A percentile compares a stretch with the other conserved stretches of the same genome.
phyloP scores from a whole-genome alignment of 2,888 invertebrate genomes.

The Hydroisotoma schaefferi region DNA sequence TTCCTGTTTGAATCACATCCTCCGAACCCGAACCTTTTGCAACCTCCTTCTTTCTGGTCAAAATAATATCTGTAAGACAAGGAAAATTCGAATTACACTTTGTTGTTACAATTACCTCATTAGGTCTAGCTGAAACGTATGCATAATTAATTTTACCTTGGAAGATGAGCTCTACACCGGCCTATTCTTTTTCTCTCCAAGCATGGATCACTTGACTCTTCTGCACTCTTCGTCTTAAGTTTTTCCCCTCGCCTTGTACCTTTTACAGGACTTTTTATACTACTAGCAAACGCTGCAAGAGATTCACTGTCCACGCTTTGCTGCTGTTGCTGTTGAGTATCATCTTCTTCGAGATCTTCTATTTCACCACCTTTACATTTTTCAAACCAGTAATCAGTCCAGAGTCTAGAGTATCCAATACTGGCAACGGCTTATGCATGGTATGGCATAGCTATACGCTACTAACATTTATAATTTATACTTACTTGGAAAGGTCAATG shows the following conservation, averaged over 20 bases:
- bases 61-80: constrained; percentile 24
- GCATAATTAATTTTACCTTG: constrained; percentile 23
- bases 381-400: too few relatives aligned
- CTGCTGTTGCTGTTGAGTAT: constrained; percentile 29
- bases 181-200: constrained; percentile 28
- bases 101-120: constrained; percentile 20
- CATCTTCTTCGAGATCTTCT: constrained; percentile 23
- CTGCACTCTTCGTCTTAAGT: constrained; percentile 11
- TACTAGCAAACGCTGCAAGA: constrained; percentile 29
- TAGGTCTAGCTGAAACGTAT: constrained; percentile 1
- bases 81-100: constrained; percentile 2
- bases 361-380: not conserved
- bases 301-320: constrained; percentile 26
- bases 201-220: constrained; percentile 31
- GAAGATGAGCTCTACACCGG: constrained; percentile 33
- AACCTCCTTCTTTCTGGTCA: constrained; percentile 29
- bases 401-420: too few relatives aligned
- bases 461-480: too few relatives aligned
- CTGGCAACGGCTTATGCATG: too few relatives aligned
- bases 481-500: too few relatives aligned
- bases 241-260: constrained; percentile 18
- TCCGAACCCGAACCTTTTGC: constrained; percentile 43
- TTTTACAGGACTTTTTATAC: constrained; percentile 23
- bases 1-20: constrained; percentile 47
- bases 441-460: too few relatives aligned